Conservation (phyloP, 2,113 vertebrate species). For the Fulmarus glacialis region DNA sequence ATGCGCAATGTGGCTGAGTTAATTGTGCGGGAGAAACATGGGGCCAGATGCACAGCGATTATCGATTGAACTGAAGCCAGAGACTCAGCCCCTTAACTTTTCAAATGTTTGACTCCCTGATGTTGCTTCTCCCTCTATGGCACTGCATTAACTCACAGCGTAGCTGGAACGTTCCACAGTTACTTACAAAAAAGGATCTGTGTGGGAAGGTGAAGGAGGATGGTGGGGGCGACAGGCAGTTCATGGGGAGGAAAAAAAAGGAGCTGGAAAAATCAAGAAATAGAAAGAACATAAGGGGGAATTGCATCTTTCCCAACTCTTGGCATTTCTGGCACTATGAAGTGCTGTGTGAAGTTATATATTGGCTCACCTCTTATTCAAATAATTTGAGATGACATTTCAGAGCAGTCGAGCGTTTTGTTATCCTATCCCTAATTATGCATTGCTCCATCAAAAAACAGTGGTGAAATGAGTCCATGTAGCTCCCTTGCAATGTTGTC, state of each 20-base stretch:
- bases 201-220: slow-evolving; percentile 63
- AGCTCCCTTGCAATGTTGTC: background rate
- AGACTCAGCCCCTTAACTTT: slow-evolving; percentile 16
- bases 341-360: background rate
- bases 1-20: background rate
- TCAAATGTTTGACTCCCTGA: slow-evolving; percentile 19
- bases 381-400: slow-evolving; percentile 2
- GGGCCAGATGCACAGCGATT: background rate
- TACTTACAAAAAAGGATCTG: slow-evolving; percentile 43
- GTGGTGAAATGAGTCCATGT: background rate
- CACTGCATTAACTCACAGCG: background rate
- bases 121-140: background rate
- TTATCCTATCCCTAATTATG: background rate
- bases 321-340: slow-evolving; percentile 50
- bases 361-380: slow-evolving; percentile 2
- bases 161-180: slow-evolving; percentile 25
- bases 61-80: slow-evolving; percentile 2
- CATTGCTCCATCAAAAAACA: background rate
- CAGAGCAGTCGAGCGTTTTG: background rate
- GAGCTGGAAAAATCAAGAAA: slow-evolving; percentile 56
- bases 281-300: slow-evolving; percentile 44
- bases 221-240: slow-evolving; percentile 15
- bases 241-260: background rate
- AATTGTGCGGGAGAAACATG: background rate
- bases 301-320: slow-evolving; percentile 36